These are phyloP conservation scores for Sprattus sprattus DNA, from an alignment of 2,113 vertebrate genomes.

Conservation along the genomic window DNA sequence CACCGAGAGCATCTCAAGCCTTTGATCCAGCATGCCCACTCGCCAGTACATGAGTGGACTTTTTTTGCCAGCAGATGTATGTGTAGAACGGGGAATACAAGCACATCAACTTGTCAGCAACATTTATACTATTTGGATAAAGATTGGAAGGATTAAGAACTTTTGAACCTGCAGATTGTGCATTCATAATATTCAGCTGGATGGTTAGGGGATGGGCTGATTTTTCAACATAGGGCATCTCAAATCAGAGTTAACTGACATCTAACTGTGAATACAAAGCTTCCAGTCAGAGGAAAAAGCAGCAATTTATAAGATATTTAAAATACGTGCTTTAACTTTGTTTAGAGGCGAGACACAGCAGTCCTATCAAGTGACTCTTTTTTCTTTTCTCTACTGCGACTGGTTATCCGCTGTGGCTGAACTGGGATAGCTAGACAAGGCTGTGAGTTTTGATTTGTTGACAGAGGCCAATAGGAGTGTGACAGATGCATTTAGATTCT, in stretches of 20 bases:
- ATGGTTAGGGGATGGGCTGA: neutral
- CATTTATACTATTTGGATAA: neutral
- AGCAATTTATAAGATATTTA: no score
- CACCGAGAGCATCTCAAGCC: neutral
- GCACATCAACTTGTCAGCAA: neutral
- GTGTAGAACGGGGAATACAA: neutral
- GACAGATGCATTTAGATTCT: neutral
- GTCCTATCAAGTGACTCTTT: neutral
- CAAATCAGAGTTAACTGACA: neutral
- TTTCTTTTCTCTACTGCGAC: neutral
- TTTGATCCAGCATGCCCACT: neutral
- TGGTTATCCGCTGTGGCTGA: neutral
- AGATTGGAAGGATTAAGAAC: neutral
- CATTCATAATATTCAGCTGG: neutral
- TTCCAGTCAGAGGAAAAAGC: neutral
- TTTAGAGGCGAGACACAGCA: neutral
- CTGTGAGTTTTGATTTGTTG: neutral
- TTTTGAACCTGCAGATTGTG: neutral
- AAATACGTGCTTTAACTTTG: neutral
- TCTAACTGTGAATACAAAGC: neutral
- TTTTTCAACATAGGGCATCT: neutral
- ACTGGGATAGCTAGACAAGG: neutral
- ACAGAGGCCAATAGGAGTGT: neutral
- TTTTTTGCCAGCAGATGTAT: constrained; percentile 12
- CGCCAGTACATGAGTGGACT: neutral